phyloP scores from a whole-genome alignment of 2,113 vertebrate genomes.

The Rhizomys pruinosus region DNA sequence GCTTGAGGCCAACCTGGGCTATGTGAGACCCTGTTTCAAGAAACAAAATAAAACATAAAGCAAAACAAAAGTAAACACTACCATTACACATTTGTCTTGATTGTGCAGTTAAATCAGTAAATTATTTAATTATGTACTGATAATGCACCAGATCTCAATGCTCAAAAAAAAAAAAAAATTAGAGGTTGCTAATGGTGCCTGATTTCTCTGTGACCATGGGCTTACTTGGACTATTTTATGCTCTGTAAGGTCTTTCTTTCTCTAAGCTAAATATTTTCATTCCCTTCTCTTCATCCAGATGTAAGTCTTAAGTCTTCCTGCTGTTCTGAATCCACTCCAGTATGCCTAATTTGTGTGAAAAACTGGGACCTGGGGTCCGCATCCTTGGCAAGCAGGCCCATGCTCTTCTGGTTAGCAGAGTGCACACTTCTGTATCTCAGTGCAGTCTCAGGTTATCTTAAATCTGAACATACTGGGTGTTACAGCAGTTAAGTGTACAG shows the following conservation, averaged over 20 bases:
- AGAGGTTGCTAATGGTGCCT: not conserved
- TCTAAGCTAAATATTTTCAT: not conserved
- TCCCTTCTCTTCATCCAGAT: not conserved
- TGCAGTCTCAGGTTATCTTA: not conserved
- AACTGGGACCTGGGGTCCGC: not conserved
- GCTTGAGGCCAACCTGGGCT: not conserved
- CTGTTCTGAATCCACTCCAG: not conserved
- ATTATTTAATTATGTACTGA: not conserved
- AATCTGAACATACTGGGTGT: not conserved
- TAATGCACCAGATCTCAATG: not conserved
- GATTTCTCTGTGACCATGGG: not conserved
- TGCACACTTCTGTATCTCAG: not conserved
- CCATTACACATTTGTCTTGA: not conserved
- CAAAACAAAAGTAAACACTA: not conserved
- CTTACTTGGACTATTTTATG: no score
- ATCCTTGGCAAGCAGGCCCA: not conserved
- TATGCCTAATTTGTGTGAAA: not conserved
- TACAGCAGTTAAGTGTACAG: not conserved
- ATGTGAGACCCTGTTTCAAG: not conserved
- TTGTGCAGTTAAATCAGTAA: not conserved
- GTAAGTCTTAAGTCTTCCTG: not conserved
- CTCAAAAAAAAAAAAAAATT: no score
- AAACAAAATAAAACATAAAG: not conserved
- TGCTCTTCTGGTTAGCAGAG: not conserved
- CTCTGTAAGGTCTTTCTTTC: no score